Conservation (phyloP, 2,797 vertebrate species). For the Melanotaenia boesemani region DNA sequence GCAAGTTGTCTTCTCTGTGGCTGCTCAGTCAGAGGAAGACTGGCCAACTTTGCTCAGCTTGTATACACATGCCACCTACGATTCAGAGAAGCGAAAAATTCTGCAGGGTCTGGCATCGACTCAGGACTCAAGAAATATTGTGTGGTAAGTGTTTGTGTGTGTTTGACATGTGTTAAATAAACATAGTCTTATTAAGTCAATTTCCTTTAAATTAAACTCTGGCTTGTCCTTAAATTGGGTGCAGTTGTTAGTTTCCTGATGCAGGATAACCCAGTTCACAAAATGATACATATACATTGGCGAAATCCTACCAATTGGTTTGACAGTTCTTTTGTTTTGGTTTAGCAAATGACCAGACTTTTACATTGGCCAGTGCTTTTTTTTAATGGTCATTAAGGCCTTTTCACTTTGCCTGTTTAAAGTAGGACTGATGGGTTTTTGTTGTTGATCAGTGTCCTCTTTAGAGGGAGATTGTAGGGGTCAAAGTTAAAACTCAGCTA, state of each 20-base stretch:
- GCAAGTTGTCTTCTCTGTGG: constrained; percentile 87
- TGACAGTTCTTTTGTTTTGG: background rate
- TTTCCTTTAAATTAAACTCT: background rate
- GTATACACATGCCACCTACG: constrained; percentile 80
- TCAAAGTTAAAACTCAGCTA: too few species aligned
- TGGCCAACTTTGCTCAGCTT: constrained; percentile 83
- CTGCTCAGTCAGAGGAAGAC: constrained; percentile 82
- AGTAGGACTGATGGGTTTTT: background rate
- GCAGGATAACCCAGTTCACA: background rate
- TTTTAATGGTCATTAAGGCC: background rate
- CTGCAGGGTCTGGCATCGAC: constrained; percentile 90
- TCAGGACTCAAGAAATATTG: constrained; percentile 81
- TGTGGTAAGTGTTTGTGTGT: constrained; percentile 81
- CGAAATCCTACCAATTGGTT: too few species aligned
- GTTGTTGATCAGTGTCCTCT: too few species aligned
- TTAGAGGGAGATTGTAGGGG: too few species aligned
- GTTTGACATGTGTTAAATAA: background rate
- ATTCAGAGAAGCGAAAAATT: constrained; percentile 90
- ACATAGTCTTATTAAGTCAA: background rate
- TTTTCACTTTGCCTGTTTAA: background rate
- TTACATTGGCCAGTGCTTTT: background rate
- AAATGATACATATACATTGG: background rate
- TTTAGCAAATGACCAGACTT: background rate
- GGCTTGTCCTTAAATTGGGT: background rate
- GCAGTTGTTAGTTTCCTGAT: background rate